Evolutionary conservation across 2,797 vertebrate genomes (phyloP).

Genomic region (Triplophysa bombifrons): DNA sequence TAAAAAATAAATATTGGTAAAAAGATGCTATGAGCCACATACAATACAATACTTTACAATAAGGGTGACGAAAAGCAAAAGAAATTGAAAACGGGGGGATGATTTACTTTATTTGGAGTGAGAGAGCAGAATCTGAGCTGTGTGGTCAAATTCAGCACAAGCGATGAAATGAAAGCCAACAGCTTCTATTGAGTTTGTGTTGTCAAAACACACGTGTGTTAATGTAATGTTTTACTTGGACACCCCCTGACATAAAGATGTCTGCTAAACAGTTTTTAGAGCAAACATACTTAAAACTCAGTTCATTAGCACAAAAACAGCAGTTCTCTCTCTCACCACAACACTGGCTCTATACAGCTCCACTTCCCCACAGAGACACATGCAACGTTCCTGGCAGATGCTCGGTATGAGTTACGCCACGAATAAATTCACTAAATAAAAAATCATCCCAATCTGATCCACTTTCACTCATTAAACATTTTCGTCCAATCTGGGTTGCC

Average conservation of each 20-base stretch:
- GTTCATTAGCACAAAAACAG: not conserved
- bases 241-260: not conserved
- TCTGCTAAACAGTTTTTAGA: not conserved
- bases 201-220: not conserved
- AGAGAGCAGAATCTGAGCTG: constrained; percentile 20
- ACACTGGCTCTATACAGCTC: not conserved
- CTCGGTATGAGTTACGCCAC: constrained; percentile 65
- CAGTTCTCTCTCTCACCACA: not conserved
- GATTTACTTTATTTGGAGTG: not conserved
- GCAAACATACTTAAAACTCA: not conserved
- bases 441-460: constrained; percentile 67
- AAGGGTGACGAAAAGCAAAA: not conserved
- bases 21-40: not conserved
- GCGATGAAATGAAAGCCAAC: constrained; percentile 1
- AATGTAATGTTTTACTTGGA: not conserved
- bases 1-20: not conserved
- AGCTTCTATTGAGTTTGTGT: not conserved
- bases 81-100: not conserved
- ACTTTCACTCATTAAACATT: constrained; percentile 76
- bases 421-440: constrained; percentile 75
- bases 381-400: constrained; percentile 56
- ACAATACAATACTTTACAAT: not conserved
- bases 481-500: constrained; percentile 76
- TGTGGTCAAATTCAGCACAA: constrained; percentile 14
- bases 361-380: constrained; percentile 15